Base-by-base conservation (phyloP, 2,888 invertebrate genomes). In the Heteromurus nitidus region DNA sequence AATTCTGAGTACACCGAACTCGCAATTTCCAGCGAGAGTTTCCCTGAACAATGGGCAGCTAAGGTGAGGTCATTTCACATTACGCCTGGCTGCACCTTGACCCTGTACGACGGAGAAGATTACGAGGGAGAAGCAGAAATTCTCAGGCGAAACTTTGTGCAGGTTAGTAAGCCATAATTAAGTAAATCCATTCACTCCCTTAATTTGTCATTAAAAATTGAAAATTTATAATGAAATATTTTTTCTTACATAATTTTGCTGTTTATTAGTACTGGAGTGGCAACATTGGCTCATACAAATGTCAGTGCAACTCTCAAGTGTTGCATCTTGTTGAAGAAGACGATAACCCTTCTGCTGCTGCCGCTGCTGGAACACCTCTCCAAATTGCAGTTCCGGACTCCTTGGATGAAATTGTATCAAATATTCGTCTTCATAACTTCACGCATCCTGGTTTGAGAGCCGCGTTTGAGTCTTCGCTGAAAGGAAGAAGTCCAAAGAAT, bases 401-500 rank as follows among this genome's bases (percentile, higher is more conserved):
- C 1, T 26, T 75, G 2, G 81, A 82, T 16, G 75, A 70, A 3
- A 42, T 82, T 5, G 62, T 53, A 2, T 13, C 9, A 1, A 55
- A 69, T 55, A 18, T 81, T 1, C 22, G 60, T 7, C 26, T 20
- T 11, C 0, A 60, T 5, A 24, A 44, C 13, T 60, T 26, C 42
- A 72, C 44, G 9, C 80, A 83, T 44, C 42, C 62, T 0, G 83
- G 67, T 1, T 31, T 83, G 13, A 1, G 20, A 3, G 60, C 67
- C 7, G 83, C 76, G 2, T 50, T 76, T 20, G 30, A 22, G n/a
- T 80, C 83, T 7, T 2, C 72, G 1, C 62, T 42, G 18, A 20
- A 18, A 2, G 30, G 30, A 20, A 18, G 83, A 22, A 83, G 80
- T 62, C 42, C 83, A 0, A 80, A 22, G 20, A 83, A 80, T 53